These are phyloP conservation scores for Theocolax elegans DNA, from an alignment of 1,140 invertebrate genomes.

Conservation along the genomic window DNA sequence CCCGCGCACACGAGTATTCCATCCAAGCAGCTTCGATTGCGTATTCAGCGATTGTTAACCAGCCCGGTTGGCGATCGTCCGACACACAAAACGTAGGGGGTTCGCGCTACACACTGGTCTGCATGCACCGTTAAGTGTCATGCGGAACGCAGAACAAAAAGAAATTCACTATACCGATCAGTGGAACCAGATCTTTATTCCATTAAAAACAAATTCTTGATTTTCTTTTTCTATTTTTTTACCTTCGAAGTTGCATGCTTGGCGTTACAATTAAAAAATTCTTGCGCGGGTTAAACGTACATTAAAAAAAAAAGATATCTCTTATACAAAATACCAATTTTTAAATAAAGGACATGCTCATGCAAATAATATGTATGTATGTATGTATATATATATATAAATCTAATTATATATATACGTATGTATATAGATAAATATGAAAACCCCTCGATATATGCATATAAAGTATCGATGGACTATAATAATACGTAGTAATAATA, in stretches of 20 bases:
- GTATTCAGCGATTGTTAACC: neutral
- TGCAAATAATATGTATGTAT: constrained; percentile 19
- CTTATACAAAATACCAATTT: constrained; percentile 31
- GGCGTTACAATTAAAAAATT: constrained; percentile 61
- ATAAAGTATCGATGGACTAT: too few species aligned
- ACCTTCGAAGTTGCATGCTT: constrained; percentile 47
- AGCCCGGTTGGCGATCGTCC: neutral
- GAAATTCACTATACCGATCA: constrained; percentile 63
- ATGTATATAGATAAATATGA: neutral
- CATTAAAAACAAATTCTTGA: constrained; percentile 45
- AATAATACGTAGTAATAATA: too few species aligned
- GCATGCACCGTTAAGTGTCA: constrained; percentile 41
- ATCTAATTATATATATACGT: neutral
- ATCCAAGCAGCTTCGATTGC: constrained; percentile 16
- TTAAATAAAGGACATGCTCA: constrained; percentile 27
- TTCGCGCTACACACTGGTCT: constrained; percentile 22
- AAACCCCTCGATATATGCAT: too few species aligned
- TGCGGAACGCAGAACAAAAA: constrained; percentile 53
- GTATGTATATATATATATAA: neutral
- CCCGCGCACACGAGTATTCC: constrained; percentile 13
- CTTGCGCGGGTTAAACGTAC: constrained; percentile 33
- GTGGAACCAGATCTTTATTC: constrained; percentile 64
- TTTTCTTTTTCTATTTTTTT: constrained; percentile 4
- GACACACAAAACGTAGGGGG: constrained; percentile 19
- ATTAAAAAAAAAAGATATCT: too few species aligned